Conservation (phyloP, 2,797 vertebrate genomes). For the Gambelia wislizenii region DNA sequence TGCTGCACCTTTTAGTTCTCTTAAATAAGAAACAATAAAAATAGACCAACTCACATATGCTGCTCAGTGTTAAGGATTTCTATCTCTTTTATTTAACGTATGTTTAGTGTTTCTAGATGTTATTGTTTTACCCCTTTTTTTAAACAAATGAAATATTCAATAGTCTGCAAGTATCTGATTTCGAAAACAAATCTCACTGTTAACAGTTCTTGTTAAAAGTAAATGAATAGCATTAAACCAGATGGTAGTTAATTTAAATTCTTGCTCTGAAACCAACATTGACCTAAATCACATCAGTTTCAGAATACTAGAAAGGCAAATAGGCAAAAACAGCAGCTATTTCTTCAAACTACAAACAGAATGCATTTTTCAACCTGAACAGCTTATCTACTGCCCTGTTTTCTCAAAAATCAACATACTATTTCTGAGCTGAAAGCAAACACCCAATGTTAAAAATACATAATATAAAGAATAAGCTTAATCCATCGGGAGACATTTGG, state of each 20-base stretch:
- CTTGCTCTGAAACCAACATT: slow-evolving; percentile 27
- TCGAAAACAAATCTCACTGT: slow-evolving; percentile 29
- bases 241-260: slow-evolving; percentile 41
- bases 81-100: slow-evolving; percentile 36
- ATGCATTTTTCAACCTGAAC: background rate
- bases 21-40: slow-evolving; percentile 40
- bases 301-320: slow-evolving; percentile 54
- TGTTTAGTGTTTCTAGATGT: slow-evolving; percentile 24
- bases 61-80: slow-evolving; percentile 35
- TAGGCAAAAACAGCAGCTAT: slow-evolving; percentile 29
- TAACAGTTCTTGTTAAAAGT: background rate
- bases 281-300: slow-evolving; percentile 53
- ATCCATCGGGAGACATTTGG: slow-evolving; percentile 39
- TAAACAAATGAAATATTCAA: slow-evolving; percentile 8
- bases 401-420: slow-evolving; percentile 23
- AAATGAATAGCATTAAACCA: slow-evolving; percentile 43
- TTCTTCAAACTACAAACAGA: slow-evolving; percentile 26
- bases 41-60: slow-evolving; percentile 21
- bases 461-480: slow-evolving; percentile 39
- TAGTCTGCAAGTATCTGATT: slow-evolving; percentile 26
- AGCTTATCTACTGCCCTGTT: slow-evolving; percentile 31
- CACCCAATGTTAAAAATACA: background rate
- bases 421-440: slow-evolving; percentile 54
- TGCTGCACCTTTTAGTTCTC: slow-evolving; percentile 41
- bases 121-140: background rate